A percentile compares a stretch with the other conserved stretches of the same genome.
phyloP scores from a whole-genome alignment of 2,113 vertebrate species.

The Origma solitaria region DNA sequence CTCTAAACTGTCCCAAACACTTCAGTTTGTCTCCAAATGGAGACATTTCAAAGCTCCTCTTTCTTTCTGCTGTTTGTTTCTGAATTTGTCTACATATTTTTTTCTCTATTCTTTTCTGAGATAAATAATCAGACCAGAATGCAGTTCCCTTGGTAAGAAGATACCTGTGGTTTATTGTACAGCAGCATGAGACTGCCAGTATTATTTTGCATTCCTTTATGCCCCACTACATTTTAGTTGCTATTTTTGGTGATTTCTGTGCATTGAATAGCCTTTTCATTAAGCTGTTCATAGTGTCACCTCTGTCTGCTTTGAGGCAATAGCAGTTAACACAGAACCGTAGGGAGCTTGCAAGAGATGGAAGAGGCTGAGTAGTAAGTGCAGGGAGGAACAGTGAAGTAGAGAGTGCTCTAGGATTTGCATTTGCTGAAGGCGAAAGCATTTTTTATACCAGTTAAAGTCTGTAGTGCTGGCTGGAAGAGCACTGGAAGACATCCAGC shows the following conservation, averaged over 20 bases:
- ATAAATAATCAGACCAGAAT: slow-evolving; percentile 46
- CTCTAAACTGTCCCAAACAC: neutral
- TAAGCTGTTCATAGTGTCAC: slow-evolving; percentile 41
- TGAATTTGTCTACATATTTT: slow-evolving; percentile 15
- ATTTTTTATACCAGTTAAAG: neutral
- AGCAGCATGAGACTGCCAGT: slow-evolving; percentile 33
- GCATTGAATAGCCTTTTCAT: slow-evolving; percentile 11
- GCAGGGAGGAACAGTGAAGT: neutral
- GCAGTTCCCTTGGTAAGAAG: slow-evolving; percentile 33
- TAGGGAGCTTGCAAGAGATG: neutral
- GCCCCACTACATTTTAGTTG: slow-evolving; percentile 24
- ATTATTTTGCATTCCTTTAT: slow-evolving; percentile 46
- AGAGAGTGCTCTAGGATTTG: neutral
- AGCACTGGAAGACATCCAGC: neutral
- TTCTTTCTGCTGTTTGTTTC: neutral
- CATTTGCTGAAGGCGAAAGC: neutral
- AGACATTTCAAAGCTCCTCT: neutral
- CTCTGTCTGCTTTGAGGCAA: slow-evolving; percentile 23
- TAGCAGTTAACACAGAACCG: neutral
- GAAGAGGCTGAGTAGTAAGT: neutral
- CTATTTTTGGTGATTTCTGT: slow-evolving; percentile 29
- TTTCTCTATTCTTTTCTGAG: slow-evolving; percentile 47
- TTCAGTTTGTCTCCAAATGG: neutral
- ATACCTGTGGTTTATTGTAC: neutral
- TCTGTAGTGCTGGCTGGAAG: neutral